Percentiles rank a stretch among this genome's conserved stretches.
Evolutionary conservation across 2,113 vertebrate species (phyloP).

Genomic region (Hyla sarda): DNA sequence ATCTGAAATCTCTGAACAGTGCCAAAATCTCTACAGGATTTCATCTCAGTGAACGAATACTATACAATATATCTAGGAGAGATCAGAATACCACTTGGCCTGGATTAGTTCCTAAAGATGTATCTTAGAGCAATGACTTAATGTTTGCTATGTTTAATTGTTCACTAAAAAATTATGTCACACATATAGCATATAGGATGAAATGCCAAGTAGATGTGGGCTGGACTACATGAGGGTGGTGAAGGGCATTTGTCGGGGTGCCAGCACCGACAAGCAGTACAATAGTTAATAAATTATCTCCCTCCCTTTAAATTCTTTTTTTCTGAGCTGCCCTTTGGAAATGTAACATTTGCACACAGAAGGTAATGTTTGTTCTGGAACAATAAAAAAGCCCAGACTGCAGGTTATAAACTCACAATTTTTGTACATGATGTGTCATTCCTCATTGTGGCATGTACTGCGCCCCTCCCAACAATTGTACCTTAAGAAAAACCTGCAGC

Average conservation of each 20-base stretch:
- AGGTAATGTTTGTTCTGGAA: slow-evolving; percentile 30
- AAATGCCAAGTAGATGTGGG: background rate
- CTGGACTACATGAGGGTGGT: background rate
- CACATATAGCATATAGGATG: background rate
- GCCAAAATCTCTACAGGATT: no score
- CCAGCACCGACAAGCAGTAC: background rate
- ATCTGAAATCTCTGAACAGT: no score
- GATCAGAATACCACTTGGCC: no score
- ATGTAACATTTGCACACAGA: background rate
- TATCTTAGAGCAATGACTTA: background rate
- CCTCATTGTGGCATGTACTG: no score
- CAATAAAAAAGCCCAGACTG: background rate
- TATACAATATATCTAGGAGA: no score
- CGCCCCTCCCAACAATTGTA: no score
- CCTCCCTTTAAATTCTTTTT: background rate
- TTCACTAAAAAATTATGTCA: background rate
- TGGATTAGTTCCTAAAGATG: no score
- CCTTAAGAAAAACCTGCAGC: no score
- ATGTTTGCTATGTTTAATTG: no score
- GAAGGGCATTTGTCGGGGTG: background rate
- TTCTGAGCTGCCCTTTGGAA: background rate
- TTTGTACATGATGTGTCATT: background rate
- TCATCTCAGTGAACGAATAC: no score
- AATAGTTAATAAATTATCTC: background rate
- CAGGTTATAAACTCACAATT: background rate